Evolutionary conservation across 2,113 vertebrate genomes (phyloP).

Genomic region (Camelus bactrianus): DNA sequence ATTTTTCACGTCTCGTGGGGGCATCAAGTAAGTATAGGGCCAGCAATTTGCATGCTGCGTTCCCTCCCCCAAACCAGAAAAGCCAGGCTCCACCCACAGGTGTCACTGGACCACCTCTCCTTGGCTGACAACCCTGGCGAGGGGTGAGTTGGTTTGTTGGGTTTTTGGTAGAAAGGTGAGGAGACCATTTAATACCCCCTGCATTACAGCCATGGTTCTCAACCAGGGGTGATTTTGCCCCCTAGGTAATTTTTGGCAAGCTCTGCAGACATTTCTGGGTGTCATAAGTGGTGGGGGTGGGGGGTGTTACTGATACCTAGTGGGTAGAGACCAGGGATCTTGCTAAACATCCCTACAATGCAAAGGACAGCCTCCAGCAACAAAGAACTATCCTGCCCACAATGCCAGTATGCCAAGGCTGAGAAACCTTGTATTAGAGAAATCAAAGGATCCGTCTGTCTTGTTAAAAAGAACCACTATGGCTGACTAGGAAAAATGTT

Average conservation of each 20-base stretch:
- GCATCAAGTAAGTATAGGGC: constrained; percentile 69
- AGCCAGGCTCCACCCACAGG: constrained; percentile 61
- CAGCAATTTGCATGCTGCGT: not conserved
- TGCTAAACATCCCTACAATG: not conserved
- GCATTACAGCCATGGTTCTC: not conserved
- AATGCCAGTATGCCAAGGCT: not conserved
- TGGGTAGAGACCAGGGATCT: not conserved
- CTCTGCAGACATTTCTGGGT: not conserved
- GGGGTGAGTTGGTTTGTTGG: not conserved
- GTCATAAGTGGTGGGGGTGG: not conserved
- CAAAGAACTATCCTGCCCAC: not conserved
- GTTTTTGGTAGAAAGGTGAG: not conserved
- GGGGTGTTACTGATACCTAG: not conserved
- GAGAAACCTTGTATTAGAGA: constrained; percentile 11
- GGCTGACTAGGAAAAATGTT: not conserved
- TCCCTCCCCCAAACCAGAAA: constrained; percentile 12
- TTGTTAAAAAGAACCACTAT: not conserved
- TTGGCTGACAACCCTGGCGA: not conserved
- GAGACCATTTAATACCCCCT: not conserved
- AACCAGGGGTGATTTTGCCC: not conserved
- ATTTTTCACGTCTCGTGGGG: constrained; percentile 75
- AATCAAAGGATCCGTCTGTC: not conserved
- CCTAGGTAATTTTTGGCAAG: not conserved
- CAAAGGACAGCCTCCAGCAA: not conserved
- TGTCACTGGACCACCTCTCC: constrained; percentile 9